Evolutionary conservation across 2,888 invertebrate species (phyloP), one percentile per base, ranked within the genome.

Genomic region (Tromatobia lineatoria): DNA sequence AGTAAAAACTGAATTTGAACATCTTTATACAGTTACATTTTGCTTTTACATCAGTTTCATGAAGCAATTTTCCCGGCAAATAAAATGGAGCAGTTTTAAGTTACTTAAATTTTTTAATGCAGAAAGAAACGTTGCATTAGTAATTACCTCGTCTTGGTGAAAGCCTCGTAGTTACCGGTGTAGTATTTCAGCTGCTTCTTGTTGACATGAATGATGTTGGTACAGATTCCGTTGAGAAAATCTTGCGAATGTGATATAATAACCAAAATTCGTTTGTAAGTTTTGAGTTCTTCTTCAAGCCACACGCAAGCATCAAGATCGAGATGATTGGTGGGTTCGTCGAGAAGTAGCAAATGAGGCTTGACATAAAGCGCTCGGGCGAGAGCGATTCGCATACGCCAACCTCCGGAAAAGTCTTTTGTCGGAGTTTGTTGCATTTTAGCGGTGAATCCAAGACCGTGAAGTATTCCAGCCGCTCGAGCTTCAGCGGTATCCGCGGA

Each of bases 271-370:
- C 99, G 96, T 94, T 99, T 99, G 94, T 99, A 98, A 95, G 97
- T 96, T 94, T 98, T 98, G 59, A 99, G 95, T 94, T 99, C 99
- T 93, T 99, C 98, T 94, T 99, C 99, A 79, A 99, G 96, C 99
- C 99, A 99, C 64, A 99, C 99, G 93, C 99, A 99, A 80, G 99
- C 99, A 93, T 99, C 99, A 89, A 99, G 95, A 95, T 99, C 99
- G 86, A 99, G 96, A 94, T 99, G 99, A 94, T 99, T 99, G 13
- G 99, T 99, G 3, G 99, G 99, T 94, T 99, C 99, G 94, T 99
- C 99, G 50, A 99, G 95, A 90, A 99, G 95, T 87, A 99, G 94
- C 81, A 99, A 94, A 92, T 99, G 99, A 0, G 99, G 99, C 94
- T 99, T 99, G 64, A 99, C 97, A 94, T 99, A 99, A 52, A 99